Evolutionary conservation across 2,113 vertebrate genomes (phyloP), one percentile per base, ranked within the genome.

Genomic region (Rhadina sibilatrix): DNA sequence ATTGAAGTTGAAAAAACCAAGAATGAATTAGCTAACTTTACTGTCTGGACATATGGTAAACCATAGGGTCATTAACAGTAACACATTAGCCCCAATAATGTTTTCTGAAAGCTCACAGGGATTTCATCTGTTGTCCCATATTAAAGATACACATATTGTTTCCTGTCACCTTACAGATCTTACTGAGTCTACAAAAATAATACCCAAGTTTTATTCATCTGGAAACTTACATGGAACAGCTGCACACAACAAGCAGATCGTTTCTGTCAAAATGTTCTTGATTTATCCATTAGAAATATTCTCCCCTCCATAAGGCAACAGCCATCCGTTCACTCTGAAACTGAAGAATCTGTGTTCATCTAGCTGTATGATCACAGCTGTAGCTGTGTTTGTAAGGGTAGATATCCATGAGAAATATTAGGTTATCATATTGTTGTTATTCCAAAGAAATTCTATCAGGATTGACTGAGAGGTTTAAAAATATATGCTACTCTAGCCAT

Each of bases 51-150:
- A 97, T 85, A 91, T 74, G 83, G 71, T 50, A 78, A 96, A 6
- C 60, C 59, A 61, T n/a, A 37, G 64, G 52, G 88, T 96, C 69
- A 81, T 91, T 96, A 92, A 79, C 80, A 79, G 53, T 86, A 86
- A 83, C 11, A 70, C 65, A 85, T 95, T 94, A 82, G 69, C 53
- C 66, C 95, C 52, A 80, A 38, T 74, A 35, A 91, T 70, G 31
- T 77, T 92, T 97, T 94, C 44, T 83, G 59, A 86, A 95, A 44
- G 28, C 65, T 96, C 69, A 9, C 22, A 76, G 68, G 44, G 77
- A 95, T 94, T 92, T 97, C 50, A 78, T 83, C 38, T 93, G n/a
- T 56, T 83, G 52, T 80, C 80, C 33, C 38, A 31, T 65, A 49
- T 63, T 90, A 83, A 92, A 80, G 13, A 77, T 63, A 84, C 0